A percentile compares a stretch with the other conserved stretches of the same genome.
Conservation (phyloP, 2,797 vertebrate genomes). For the Bucorvus abyssinicus region DNA sequence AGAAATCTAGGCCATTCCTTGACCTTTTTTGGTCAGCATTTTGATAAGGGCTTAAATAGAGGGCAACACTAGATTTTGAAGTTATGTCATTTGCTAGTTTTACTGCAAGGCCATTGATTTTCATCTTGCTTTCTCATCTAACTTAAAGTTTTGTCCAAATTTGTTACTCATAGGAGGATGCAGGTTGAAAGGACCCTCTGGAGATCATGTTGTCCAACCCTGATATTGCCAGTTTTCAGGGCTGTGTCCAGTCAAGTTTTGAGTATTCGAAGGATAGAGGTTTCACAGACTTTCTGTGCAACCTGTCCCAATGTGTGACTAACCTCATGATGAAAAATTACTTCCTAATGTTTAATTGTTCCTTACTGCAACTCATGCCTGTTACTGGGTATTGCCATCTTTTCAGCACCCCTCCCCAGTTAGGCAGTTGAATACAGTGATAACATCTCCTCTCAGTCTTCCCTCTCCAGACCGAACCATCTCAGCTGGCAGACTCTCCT, state of each 20-base stretch:
- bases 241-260: background rate
- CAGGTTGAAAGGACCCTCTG: background rate
- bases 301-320: background rate
- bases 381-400: background rate
- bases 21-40: slow-evolving; percentile 4
- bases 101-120: background rate
- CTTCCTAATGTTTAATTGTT: background rate
- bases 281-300: background rate
- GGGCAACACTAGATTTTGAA: background rate
- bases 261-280: background rate
- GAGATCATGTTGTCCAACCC: background rate
- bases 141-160: background rate
- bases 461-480: background rate
- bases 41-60: background rate
- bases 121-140: background rate
- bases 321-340: background rate
- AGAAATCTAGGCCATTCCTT: background rate
- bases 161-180: background rate
- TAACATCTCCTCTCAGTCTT: background rate
- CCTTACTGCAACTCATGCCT: background rate
- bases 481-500: background rate
- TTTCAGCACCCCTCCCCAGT: background rate
- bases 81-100: background rate
- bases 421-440: background rate
- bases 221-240: background rate